Evolutionary conservation across 37 sponge, comb jelly and placozoan genomes (phyloP).

Genomic region (Lycopodina hypogea): DNA sequence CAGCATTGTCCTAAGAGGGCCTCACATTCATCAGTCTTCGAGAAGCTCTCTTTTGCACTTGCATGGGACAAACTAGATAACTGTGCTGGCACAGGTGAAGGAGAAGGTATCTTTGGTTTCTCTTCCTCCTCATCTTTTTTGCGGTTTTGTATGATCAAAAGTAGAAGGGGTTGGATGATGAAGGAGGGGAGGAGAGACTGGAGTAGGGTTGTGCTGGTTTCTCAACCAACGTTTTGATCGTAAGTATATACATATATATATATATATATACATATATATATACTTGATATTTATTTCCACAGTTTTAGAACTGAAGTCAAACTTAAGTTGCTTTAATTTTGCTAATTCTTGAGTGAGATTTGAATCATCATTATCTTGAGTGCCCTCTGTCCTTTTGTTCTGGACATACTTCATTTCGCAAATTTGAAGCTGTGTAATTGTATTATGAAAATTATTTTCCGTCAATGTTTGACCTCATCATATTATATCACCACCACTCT

Average conservation of each 20-base stretch:
- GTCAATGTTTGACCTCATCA: no score
- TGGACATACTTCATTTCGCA: no score
- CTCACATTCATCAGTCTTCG: background rate
- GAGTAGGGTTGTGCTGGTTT: background rate
- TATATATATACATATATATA: conserved; percentile 19
- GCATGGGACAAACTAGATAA: background rate
- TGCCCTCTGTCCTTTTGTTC: no score
- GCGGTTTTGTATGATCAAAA: background rate
- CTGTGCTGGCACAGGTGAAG: background rate
- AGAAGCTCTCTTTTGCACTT: background rate
- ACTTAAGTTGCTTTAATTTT: no score
- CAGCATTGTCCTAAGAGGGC: background rate
- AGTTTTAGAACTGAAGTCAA: no score
- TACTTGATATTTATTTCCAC: background rate
- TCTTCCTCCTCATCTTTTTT: background rate
- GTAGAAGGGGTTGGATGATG: no score
- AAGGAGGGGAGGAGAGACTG: background rate
- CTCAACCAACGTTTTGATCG: conserved; percentile 16
- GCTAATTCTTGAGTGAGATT: no score
- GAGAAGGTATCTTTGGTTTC: background rate
- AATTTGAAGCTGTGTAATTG: no score
- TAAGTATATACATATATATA: no score
- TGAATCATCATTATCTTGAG: no score
- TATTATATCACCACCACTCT: no score
- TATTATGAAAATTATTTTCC: no score